Evolutionary conservation across 1,140 invertebrate genomes (phyloP).

Genomic region (Holcopasites calliopsidis): DNA sequence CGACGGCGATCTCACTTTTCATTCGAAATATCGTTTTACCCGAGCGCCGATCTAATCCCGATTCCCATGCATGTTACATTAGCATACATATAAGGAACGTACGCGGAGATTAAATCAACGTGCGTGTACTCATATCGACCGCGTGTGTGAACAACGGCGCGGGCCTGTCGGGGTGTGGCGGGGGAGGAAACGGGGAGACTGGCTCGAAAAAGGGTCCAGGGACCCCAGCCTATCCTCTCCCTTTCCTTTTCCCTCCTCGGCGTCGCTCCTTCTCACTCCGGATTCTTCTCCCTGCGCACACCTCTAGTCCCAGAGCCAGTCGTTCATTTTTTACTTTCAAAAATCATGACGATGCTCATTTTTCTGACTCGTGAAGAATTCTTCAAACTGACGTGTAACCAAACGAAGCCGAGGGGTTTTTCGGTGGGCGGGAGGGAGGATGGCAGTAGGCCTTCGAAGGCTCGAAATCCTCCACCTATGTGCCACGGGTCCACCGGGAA

Average conservation of each 20-base stretch:
- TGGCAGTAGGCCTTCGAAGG: constrained; percentile 10
- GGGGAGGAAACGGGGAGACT: constrained; percentile 37
- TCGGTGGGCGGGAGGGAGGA: constrained; percentile 42
- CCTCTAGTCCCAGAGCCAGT: constrained; percentile 38
- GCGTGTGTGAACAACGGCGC: constrained; percentile 51
- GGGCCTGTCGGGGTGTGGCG: constrained; percentile 38
- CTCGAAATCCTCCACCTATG: constrained; percentile 66
- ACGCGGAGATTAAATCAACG: constrained; percentile 39
- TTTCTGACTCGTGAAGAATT: constrained; percentile 80
- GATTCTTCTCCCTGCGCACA: constrained; percentile 20
- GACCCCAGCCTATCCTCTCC: constrained; percentile 45
- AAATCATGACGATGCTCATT: constrained; percentile 81
- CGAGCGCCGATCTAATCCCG: constrained; percentile 28
- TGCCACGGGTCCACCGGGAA: constrained; percentile 46
- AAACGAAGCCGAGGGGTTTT: constrained; percentile 70
- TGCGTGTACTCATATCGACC: constrained; percentile 31
- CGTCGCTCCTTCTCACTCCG: not conserved
- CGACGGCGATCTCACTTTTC: constrained; percentile 1
- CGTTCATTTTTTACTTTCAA: constrained; percentile 81
- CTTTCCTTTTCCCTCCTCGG: not conserved
- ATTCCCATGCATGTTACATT: constrained; percentile 32
- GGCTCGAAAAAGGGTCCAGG: constrained; percentile 58
- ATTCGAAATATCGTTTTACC: constrained; percentile 33
- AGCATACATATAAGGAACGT: constrained; percentile 35
- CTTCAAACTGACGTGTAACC: constrained; percentile 79